Conservation (phyloP, 2,113 vertebrate genomes). For the Ranitomeya imitator region DNA sequence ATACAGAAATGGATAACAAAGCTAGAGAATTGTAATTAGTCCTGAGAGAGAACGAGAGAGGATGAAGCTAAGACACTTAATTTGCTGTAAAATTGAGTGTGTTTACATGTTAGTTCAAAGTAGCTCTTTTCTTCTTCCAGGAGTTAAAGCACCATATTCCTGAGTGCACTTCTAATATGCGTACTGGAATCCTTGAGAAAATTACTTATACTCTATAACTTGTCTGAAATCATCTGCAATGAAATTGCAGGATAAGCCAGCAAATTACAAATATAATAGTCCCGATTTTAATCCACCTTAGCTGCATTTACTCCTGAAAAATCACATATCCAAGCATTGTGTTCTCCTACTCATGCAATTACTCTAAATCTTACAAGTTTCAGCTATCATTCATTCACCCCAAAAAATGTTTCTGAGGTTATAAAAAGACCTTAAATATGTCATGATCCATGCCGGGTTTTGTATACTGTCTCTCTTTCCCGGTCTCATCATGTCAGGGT, state of each 20-base stretch:
- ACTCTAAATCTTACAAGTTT: slow-evolving; percentile 21
- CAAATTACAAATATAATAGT: slow-evolving; percentile 31
- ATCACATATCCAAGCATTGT: not conserved
- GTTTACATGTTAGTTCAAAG: slow-evolving; percentile 1
- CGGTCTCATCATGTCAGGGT: too few relatives aligned
- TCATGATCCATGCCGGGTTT: too few relatives aligned
- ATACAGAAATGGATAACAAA: not conserved
- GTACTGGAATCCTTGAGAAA: slow-evolving; percentile 16
- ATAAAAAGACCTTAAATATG: not conserved
- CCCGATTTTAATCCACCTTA: slow-evolving; percentile 2
- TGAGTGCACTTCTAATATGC: not conserved
- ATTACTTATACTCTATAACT: not conserved
- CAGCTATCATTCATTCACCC: slow-evolving; percentile 14
- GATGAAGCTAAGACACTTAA: not conserved
- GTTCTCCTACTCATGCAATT: slow-evolving; percentile 23
- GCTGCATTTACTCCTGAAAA: not conserved
- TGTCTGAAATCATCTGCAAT: slow-evolving; percentile 32
- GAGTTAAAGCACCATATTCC: not conserved
- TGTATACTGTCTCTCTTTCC: too few relatives aligned
- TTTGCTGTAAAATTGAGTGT: not conserved
- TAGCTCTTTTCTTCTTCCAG: not conserved
- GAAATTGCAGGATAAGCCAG: slow-evolving; percentile 36
- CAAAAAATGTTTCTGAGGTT: slow-evolving; percentile 37
- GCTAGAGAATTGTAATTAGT: not conserved
- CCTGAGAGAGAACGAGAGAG: not conserved